Evolutionary conservation across 2,888 invertebrate genomes (phyloP).

Genomic region (Zele albiditarsus): DNA sequence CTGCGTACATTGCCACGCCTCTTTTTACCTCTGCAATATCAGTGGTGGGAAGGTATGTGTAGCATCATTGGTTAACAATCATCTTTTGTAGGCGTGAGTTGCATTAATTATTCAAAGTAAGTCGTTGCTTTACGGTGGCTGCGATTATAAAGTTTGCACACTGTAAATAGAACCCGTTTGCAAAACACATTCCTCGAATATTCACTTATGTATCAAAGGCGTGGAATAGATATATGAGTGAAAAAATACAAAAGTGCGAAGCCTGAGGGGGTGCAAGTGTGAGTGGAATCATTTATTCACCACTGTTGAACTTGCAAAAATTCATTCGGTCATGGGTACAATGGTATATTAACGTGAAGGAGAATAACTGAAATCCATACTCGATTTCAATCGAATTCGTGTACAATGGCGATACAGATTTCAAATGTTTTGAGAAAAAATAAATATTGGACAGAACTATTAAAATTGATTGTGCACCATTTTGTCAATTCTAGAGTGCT

Average conservation of each 20-base stretch:
- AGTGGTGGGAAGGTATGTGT: slow-evolving; percentile 52
- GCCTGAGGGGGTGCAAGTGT: not conserved
- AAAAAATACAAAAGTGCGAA: not conserved
- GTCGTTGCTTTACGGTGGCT: slow-evolving; percentile 68
- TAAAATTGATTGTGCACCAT: too few species aligned
- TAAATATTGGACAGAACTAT: too few species aligned
- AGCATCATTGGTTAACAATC: slow-evolving; percentile 59
- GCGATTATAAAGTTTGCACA: slow-evolving; percentile 70
- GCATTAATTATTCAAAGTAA: slow-evolving; percentile 72
- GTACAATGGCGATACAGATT: too few species aligned
- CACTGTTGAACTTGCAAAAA: not conserved
- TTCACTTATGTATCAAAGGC: slow-evolving; percentile 33
- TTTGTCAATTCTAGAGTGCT: too few species aligned
- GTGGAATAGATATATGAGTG: not conserved
- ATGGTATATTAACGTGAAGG: not conserved
- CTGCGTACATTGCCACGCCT: slow-evolving; percentile 42
- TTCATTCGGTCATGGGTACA: not conserved
- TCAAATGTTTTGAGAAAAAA: too few species aligned
- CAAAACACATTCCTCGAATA: slow-evolving; percentile 64
- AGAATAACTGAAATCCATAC: not conserved
- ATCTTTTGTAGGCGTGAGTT: slow-evolving; percentile 62
- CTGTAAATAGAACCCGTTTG: slow-evolving; percentile 72
- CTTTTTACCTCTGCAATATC: slow-evolving; percentile 55
- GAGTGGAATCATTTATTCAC: not conserved
- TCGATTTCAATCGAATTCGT: not conserved